Conservation (phyloP, 2,113 vertebrate species). For the Brienomyrus brachyistius region DNA sequence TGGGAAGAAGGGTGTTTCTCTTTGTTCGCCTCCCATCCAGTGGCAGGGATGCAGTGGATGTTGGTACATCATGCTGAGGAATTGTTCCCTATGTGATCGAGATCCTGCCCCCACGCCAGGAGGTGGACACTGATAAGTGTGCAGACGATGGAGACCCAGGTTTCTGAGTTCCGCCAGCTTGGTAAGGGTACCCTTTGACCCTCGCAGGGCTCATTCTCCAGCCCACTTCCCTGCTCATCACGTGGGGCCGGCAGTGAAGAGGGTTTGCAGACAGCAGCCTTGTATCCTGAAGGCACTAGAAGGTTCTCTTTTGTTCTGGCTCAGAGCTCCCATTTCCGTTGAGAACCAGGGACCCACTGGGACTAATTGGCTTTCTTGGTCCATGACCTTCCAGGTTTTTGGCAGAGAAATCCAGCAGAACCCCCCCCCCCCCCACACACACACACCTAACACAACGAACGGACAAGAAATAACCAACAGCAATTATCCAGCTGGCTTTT, state of each 20-base stretch:
- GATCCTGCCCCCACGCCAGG: too few species aligned
- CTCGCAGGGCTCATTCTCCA: not conserved
- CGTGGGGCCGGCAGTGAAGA: not conserved
- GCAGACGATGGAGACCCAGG: conserved; percentile 27
- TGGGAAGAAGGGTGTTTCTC: not conserved
- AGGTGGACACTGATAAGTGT: too few species aligned
- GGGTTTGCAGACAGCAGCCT: not conserved
- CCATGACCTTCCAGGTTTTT: conserved; percentile 31
- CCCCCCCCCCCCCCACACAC: not conserved
- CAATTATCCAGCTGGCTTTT: not conserved
- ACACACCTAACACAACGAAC: not conserved
- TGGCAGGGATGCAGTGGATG: conserved; percentile 36
- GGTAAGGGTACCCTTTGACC: not conserved
- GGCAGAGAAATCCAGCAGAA: conserved; percentile 25
- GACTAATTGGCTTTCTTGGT: conserved; percentile 27
- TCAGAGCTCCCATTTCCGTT: not conserved
- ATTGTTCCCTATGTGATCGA: conserved; percentile 25
- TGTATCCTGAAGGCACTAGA: conserved; percentile 12
- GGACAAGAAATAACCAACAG: not conserved
- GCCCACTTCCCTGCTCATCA: not conserved
- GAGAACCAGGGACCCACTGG: not conserved
- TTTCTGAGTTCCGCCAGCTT: conserved; percentile 35
- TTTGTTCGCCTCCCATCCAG: conserved; percentile 5
- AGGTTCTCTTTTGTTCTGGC: not conserved
- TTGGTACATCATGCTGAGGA: not conserved